Percentiles rank a stretch among this genome's conserved stretches.
Evolutionary conservation across 2,888 invertebrate genomes (phyloP).

Genomic region (Acrocyrtus sp.): DNA sequence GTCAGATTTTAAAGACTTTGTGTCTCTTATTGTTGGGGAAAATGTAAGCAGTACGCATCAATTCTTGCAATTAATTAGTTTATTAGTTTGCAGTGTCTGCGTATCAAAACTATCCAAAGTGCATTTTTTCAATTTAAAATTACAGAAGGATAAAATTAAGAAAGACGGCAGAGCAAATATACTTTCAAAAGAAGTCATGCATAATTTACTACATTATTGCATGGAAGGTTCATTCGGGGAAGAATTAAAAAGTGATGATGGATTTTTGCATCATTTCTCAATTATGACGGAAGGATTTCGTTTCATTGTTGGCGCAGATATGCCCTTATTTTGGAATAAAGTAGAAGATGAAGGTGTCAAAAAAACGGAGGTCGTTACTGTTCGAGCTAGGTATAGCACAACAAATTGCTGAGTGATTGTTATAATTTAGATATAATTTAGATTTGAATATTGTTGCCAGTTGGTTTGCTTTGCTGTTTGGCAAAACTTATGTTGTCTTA

Average conservation of each 20-base stretch:
- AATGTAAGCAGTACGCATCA: conserved; percentile 9
- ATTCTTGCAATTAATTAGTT: background rate
- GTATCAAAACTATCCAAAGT: too few relatives aligned
- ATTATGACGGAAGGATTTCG: background rate
- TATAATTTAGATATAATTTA: too few relatives aligned
- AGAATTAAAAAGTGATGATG: background rate
- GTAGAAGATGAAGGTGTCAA: background rate
- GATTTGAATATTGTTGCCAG: background rate
- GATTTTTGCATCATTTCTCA: conserved; percentile 10
- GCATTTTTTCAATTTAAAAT: background rate
- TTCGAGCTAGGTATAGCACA: conserved; percentile 28
- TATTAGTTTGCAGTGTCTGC: too few relatives aligned
- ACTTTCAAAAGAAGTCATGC: conserved; percentile 20
- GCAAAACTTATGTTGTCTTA: too few relatives aligned
- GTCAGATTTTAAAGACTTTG: background rate
- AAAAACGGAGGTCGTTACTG: background rate
- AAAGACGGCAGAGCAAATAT: conserved; percentile 10
- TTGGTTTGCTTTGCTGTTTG: background rate
- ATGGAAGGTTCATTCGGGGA: conserved; percentile 15
- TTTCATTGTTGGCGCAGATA: conserved; percentile 15
- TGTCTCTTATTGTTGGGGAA: background rate
- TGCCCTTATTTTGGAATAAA: background rate
- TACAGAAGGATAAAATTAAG: conserved; percentile 7
- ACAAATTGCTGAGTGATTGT: too few relatives aligned
- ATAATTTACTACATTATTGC: conserved; percentile 18